phyloP scores from a whole-genome alignment of 92 coral and sea anemone genomes.

The Parazoanthus darwini region DNA sequence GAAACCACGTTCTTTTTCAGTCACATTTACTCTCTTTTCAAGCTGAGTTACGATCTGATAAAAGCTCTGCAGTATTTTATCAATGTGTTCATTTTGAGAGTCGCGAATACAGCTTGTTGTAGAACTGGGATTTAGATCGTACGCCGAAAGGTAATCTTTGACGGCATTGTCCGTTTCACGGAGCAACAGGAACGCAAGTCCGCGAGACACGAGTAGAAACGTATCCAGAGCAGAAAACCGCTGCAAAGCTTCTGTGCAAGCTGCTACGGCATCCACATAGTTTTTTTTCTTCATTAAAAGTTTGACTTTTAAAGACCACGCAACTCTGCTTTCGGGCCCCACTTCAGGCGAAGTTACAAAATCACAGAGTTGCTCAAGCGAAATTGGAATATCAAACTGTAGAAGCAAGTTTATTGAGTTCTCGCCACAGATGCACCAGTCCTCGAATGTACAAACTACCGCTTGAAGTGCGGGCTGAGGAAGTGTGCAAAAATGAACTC shows the following conservation, averaged over 20 bases:
- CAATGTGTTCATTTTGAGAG: constrained; percentile 44
- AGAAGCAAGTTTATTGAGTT: constrained; percentile 46
- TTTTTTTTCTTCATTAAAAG: constrained; percentile 55
- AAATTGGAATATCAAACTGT: constrained; percentile 50
- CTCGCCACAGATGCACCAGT: constrained; percentile 79
- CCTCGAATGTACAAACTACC: constrained; percentile 69
- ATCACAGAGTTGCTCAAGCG: constrained; percentile 77
- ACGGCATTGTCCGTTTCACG: constrained; percentile 55
- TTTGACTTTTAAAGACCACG: constrained; percentile 71
- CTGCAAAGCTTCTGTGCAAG: constrained; percentile 64
- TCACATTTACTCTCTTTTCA: constrained; percentile 27
- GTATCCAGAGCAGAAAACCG: constrained; percentile 41
- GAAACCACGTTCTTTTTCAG: constrained; percentile 29
- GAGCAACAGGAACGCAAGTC: constrained; percentile 51
- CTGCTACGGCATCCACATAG: constrained; percentile 52
- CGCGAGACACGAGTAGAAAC: constrained; percentile 65
- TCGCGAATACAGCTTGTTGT: constrained; percentile 57
- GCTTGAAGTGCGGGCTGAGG: constrained; percentile 54
- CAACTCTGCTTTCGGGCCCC: constrained; percentile 73
- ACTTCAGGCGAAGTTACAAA: constrained; percentile 65
- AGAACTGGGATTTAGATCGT: constrained; percentile 49
- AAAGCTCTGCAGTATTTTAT: constrained; percentile 53
- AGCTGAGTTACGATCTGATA: constrained; percentile 53
- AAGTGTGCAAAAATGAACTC: constrained; percentile 59
- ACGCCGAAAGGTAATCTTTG: constrained; percentile 60